A percentile compares a stretch with the other conserved stretches of the same genome.
phyloP scores from a whole-genome alignment of 2,888 invertebrate genomes.

The Phlogophora meticulosa region DNA sequence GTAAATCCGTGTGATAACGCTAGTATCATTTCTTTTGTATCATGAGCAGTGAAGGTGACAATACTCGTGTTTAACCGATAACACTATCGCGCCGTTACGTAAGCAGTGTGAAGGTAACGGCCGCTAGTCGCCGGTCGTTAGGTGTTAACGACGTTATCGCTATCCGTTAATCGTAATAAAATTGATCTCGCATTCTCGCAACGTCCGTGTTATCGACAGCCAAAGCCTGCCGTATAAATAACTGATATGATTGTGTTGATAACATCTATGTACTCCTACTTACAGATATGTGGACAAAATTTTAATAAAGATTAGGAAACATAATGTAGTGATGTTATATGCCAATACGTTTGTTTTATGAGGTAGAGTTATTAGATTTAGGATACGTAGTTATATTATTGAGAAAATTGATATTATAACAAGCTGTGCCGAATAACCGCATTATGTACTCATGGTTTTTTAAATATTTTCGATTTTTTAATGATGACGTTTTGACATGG shows the following conservation, averaged over 20 bases:
- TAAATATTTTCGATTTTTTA: no score
- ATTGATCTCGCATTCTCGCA: constrained; percentile 38
- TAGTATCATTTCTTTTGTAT: constrained; percentile 32
- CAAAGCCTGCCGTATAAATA: constrained; percentile 56
- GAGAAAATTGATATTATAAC: neutral
- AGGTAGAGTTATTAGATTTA: constrained; percentile 31
- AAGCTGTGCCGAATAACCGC: neutral
- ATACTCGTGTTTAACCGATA: constrained; percentile 55
- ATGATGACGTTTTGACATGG: no score
- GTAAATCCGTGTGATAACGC: constrained; percentile 28
- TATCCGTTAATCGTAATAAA: constrained; percentile 75
- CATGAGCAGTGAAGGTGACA: constrained; percentile 31
- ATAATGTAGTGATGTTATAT: constrained; percentile 13
- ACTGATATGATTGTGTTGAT: constrained; percentile 28
- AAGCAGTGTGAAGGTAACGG: constrained; percentile 72
- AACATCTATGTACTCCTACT: constrained; percentile 20
- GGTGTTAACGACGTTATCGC: constrained; percentile 74
- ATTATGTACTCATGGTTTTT: no score
- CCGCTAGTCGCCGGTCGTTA: constrained; percentile 72
- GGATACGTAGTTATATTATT: constrained; percentile 12
- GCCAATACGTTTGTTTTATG: constrained; percentile 21
- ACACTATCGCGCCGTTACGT: constrained; percentile 63
- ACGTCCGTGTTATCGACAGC: constrained; percentile 36
- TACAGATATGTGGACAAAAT: constrained; percentile 25
- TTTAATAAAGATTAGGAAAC: constrained; percentile 45